Percentiles rank a stretch among this genome's conserved stretches.
Conservation (phyloP, 1,140 invertebrate species). For the Diuraphis noxia region DNA sequence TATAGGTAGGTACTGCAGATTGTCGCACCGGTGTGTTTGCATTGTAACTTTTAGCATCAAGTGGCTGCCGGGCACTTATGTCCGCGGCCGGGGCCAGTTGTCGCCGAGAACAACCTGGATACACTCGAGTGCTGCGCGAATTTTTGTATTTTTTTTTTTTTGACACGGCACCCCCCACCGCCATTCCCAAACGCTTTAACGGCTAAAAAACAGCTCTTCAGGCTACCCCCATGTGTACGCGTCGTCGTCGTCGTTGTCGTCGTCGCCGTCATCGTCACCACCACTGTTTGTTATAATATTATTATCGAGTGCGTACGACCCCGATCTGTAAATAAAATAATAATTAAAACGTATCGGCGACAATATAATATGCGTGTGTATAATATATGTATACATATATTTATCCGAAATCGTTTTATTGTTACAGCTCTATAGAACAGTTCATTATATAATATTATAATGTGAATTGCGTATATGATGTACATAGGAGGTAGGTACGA, state of each 20-base stretch:
- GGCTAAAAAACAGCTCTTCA: conserved; percentile 53
- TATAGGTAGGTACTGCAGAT: not conserved
- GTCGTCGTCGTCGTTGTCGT: not conserved
- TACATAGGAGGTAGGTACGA: no score
- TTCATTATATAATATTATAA: not conserved
- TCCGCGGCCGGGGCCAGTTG: not conserved
- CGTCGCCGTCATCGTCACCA: not conserved
- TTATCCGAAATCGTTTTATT: not conserved
- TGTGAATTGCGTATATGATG: not conserved
- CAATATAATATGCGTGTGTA: not conserved
- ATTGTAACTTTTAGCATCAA: conserved; percentile 54
- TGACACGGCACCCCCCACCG: conserved; percentile 29
- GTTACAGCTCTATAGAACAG: conserved; percentile 5
- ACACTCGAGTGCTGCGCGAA: conserved; percentile 37
- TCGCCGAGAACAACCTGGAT: conserved; percentile 46
- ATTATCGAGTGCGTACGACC: not conserved
- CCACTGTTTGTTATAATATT: not conserved
- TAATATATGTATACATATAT: not conserved
- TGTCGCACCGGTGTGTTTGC: conserved; percentile 42
- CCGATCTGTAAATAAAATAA: conserved; percentile 15
- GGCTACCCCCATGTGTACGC: conserved; percentile 34
- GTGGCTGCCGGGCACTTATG: conserved; percentile 39
- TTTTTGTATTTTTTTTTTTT: conserved; percentile 13
- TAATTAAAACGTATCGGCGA: conserved; percentile 30
- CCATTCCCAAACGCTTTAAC: conserved; percentile 35